Evolutionary conservation across 2,797 vertebrate genomes (phyloP).

Genomic region (Pangasius mekongensis): DNA sequence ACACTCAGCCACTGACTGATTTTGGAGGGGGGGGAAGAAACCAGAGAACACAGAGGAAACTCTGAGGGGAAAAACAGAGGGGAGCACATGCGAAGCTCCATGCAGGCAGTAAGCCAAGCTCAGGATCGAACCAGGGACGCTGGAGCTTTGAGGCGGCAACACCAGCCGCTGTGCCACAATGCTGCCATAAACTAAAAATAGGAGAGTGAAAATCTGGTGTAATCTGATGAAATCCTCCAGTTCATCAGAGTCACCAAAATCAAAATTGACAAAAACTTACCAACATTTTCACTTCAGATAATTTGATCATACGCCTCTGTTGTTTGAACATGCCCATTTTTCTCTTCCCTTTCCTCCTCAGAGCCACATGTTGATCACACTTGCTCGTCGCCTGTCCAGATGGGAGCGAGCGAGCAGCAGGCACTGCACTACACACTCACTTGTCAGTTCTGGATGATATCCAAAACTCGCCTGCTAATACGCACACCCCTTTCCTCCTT

Average conservation of each 20-base stretch:
- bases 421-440: slow-evolving; percentile 44
- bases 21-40: background rate
- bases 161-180: background rate
- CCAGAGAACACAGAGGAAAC: background rate
- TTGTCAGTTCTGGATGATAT: slow-evolving; percentile 36
- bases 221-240: slow-evolving; percentile 8
- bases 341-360: slow-evolving; percentile 3
- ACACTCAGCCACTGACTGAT: too few relatives aligned
- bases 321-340: background rate
- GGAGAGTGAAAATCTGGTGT: background rate
- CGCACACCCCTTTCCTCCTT: slow-evolving; percentile 31
- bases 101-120: background rate
- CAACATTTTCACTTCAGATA: slow-evolving; percentile 14
- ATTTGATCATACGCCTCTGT: background rate
- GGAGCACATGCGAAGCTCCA: background rate
- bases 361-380: slow-evolving; percentile 43
- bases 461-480: slow-evolving; percentile 41
- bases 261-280: background rate
- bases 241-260: background rate
- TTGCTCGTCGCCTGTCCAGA: slow-evolving; percentile 47
- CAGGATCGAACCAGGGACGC: background rate
- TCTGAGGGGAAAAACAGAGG: rapidly evolving
- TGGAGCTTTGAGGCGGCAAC: background rate
- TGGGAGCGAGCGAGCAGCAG: slow-evolving; percentile 48
- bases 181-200: background rate